Evolutionary conservation across 2,888 invertebrate species (phyloP).

Genomic region (Frankliniella fusca): DNA sequence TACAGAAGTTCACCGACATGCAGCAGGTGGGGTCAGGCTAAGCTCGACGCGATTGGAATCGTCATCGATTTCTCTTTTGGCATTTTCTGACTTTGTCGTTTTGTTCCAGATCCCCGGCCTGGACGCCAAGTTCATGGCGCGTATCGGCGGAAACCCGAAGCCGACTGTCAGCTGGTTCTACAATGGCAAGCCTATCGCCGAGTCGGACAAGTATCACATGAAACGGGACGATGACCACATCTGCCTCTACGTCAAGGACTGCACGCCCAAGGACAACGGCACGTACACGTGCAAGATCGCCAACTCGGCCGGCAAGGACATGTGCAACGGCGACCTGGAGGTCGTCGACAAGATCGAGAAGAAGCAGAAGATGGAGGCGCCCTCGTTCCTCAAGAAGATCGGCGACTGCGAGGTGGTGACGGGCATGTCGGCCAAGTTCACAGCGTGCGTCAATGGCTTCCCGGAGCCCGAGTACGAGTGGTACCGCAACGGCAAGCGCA

Average conservation of each 20-base stretch:
- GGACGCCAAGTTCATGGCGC: constrained; percentile 78
- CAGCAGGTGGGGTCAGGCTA: constrained; percentile 53
- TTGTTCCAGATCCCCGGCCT: constrained; percentile 60
- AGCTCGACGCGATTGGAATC: background rate
- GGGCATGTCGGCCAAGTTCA: constrained; percentile 87
- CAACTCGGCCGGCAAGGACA: constrained; percentile 75
- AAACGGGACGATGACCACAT: constrained; percentile 75
- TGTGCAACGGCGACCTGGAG: constrained; percentile 67
- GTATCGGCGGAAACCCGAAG: constrained; percentile 72
- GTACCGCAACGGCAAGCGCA: constrained; percentile 73
- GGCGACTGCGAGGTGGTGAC: constrained; percentile 82
- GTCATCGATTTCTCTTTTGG: background rate
- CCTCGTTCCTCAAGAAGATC: constrained; percentile 82
- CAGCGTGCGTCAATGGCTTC: constrained; percentile 82
- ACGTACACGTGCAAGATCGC: constrained; percentile 70
- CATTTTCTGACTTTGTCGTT: constrained; percentile 20
- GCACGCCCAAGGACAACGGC: constrained; percentile 65
- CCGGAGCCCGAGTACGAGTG: constrained; percentile 86
- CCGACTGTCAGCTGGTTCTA: constrained; percentile 86
- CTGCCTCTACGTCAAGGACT: constrained; percentile 68
- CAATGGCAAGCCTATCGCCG: constrained; percentile 66
- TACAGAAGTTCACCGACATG: constrained; percentile 66
- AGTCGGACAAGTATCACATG: constrained; percentile 67
- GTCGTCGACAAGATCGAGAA: constrained; percentile 76
- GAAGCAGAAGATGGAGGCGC: constrained; percentile 72